These are phyloP conservation scores for Drosophila koepferae DNA, from an alignment of 2,888 invertebrate species.

Conservation along the genomic window DNA sequence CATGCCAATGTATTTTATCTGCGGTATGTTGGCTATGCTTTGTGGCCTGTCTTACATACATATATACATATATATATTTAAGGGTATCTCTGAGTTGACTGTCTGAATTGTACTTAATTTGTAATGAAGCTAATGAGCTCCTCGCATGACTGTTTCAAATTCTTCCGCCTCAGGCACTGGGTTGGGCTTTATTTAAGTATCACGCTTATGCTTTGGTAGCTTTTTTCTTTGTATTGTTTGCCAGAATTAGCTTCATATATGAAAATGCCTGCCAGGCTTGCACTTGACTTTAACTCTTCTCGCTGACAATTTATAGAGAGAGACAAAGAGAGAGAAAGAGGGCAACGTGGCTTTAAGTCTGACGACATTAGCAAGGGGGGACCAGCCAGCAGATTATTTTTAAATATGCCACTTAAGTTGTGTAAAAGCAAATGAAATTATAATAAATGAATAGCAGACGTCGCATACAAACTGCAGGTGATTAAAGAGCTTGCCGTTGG, in stretches of 20 bases:
- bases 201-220: constrained; percentile 22
- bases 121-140: constrained; percentile 74
- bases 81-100: constrained; percentile 6
- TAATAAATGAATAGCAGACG: not conserved
- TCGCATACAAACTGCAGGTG: constrained; percentile 14
- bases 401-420: constrained; percentile 22
- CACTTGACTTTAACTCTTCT: constrained; percentile 17
- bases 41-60: not conserved
- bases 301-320: constrained; percentile 26
- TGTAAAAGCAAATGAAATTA: constrained; percentile 9
- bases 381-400: constrained; percentile 41
- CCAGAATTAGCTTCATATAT: constrained; percentile 38
- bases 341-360: constrained; percentile 22
- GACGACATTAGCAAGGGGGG: too few relatives aligned
- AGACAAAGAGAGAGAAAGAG: not conserved
- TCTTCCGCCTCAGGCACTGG: constrained; percentile 28
- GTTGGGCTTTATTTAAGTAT: constrained; percentile 26
- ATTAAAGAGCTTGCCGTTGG: constrained; percentile 36
- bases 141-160: constrained; percentile 60
- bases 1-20: not conserved
- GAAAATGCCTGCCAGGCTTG: constrained; percentile 23
- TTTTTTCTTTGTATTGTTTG: constrained; percentile 27
- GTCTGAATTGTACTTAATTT: constrained; percentile 6
- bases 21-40: not conserved
- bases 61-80: not conserved